Evolutionary conservation across 2,888 invertebrate genomes (phyloP), one percentile per base, ranked within the genome.

Genomic region (Diaperis boleti): DNA sequence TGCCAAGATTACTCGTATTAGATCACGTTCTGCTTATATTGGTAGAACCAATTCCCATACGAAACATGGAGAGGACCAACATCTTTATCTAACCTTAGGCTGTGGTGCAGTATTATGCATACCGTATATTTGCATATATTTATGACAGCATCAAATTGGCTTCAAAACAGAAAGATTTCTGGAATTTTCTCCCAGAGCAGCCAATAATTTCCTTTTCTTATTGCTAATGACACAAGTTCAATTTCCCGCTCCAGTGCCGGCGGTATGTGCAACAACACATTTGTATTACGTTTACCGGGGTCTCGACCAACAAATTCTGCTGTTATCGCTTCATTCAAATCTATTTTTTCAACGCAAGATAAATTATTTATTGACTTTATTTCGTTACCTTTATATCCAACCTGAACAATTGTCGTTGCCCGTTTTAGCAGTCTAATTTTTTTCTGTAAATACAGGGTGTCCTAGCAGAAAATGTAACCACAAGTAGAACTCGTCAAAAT

Each of bases 21-120:
- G 44, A 60, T 60, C 60, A 60, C 60, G 60, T 52, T 31, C 52
- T 42, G 31, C 20, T 52, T 44, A 50, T 50, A 50, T 59, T 42
- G 29, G 44, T 54, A 45, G 45, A 26, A 8, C 35, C 42, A 26
- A 54, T 55, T 55, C 55, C 42, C 42, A 29, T 20, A 33, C 44
- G 20, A 45, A 42, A 56, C 33, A 31, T 8, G 45, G 17, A 44
- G 15, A 8, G 35, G 35, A 42, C 35, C 26, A 41, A 55, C 55
- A 14, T 18, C 17, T 1, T 15, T 47, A 31, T 44, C 22, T 20
- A 8, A 17, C 33, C 14, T 11, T 17, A n/a, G 18, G 18, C 42
- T 33, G n/a, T 8, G n/a, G 35, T n/a, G 5, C 35, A 39, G 11
- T 4, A 33, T 33, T 33, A 33, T 33, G 33, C 33, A 33, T 33